Evolutionary conservation across 2,888 invertebrate species (phyloP), one percentile per base, ranked within the genome.

Genomic region (Villa cingulata): DNA sequence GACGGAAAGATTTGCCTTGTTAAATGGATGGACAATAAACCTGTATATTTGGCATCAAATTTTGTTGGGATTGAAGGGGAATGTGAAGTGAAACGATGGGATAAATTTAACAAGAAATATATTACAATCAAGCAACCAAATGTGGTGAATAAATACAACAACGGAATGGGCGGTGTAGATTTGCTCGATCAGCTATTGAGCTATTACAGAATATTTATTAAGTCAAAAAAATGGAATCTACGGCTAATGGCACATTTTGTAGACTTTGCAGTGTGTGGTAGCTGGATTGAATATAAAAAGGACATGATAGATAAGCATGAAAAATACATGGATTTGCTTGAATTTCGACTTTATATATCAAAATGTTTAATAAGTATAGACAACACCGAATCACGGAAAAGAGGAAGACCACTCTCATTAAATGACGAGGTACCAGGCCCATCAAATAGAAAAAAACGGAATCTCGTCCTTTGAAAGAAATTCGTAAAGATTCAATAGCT

Each of bases 41-140:
- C 45, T 20, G 39, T 50, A 18, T 20, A 48, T 36, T 37, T 50
- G 14, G 48, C 46, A 27, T 51, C 43, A n/a, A 51, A 51, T 45
- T 51, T 51, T 41, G 43, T 51, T 5, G 43, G 48, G 40, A 23
- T 43, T 41, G 41, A 41, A 29, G 23, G 34, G 14, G 36, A 27
- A 17, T 46, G 46, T 19, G 37, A 37, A 17, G 51, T 48, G 17
- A 37, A 46, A 37, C 38, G 44, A 18, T 51, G 38, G 27, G 32
- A 27, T 19, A 48, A 48, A 14, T 3, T 19, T 17, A 18, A 34
- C 14, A 45, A 48, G 38, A n/a, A 20, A n/a, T n/a, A 42, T 36
- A 34, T 18, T 42, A 23, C 18, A 44, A 36, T 20, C 40, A 20
- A 32, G 32, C 39, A 46, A 39, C 46, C 49, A 16, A 34, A 46